phyloP scores from a whole-genome alignment of 1,140 invertebrate species.

The Drosophila burlai region DNA sequence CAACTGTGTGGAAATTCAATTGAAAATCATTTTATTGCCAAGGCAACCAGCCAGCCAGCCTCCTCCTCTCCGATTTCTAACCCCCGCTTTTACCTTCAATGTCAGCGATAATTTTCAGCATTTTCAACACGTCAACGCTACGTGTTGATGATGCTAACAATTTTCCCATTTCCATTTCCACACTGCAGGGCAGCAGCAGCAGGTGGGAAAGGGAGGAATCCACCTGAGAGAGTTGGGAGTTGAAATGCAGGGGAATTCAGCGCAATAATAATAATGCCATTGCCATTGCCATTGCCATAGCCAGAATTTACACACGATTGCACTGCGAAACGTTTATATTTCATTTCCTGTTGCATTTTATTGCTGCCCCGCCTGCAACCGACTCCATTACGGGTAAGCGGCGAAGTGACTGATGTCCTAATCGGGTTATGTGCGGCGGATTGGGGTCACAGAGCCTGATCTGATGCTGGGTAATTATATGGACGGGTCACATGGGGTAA shows the following conservation, averaged over 20 bases:
- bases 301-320: conserved; percentile 58
- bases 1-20: conserved; percentile 63
- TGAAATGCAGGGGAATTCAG: conserved; percentile 28
- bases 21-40: conserved; percentile 75
- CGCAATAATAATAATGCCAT: conserved; percentile 49
- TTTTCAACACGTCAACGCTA: conserved; percentile 72
- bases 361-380: conserved; percentile 26
- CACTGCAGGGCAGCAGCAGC: background rate
- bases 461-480: background rate
- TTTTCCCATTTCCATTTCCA: conserved; percentile 56
- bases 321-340: conserved; percentile 50
- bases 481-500: background rate
- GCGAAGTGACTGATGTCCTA: conserved; percentile 5
- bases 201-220: background rate
- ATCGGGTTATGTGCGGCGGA: conserved; percentile 17
- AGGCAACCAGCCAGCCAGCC: conserved; percentile 28
- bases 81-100: background rate
- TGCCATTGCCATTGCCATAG: conserved; percentile 13
- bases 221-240: conserved; percentile 10
- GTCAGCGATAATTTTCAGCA: conserved; percentile 57
- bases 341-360: conserved; percentile 63
- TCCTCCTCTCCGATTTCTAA: background rate
- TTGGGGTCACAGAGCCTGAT: background rate
- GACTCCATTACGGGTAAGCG: conserved; percentile 12
- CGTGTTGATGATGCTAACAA: conserved; percentile 72